A percentile compares a stretch with the other conserved stretches of the same genome.
Conservation (phyloP, 2,888 invertebrate species). For the Polyommatus iphigenia region DNA sequence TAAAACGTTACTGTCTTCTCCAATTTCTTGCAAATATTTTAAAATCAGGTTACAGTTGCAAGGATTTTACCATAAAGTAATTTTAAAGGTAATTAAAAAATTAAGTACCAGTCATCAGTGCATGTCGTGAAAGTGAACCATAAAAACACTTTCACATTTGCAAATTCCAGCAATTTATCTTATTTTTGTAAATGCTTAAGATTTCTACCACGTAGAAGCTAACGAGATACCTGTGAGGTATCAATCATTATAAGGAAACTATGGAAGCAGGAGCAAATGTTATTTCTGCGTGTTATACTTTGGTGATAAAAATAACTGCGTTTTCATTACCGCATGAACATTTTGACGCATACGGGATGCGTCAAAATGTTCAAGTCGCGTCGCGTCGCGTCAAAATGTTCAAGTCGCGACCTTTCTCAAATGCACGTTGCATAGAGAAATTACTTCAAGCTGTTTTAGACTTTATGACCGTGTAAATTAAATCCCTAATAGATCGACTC, state of each 20-base stretch:
- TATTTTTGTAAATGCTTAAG: background rate
- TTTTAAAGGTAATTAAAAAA: conserved; percentile 3
- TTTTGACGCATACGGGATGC: no score
- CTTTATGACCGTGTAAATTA: background rate
- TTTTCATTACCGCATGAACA: background rate
- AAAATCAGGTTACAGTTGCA: background rate
- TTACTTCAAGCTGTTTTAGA: background rate
- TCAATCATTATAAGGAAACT: background rate
- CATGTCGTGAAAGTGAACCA: conserved; percentile 9
- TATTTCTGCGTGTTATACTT: background rate
- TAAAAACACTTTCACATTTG: conserved; percentile 9
- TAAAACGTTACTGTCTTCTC: background rate
- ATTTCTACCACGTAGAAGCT: background rate
- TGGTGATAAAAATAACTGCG: background rate
- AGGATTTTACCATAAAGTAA: background rate
- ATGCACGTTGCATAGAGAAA: background rate
- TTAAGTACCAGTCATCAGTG: background rate
- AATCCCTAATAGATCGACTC: background rate
- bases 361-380: background rate
- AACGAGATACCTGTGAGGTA: background rate
- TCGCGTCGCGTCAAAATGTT: no score
- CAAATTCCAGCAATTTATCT: background rate
- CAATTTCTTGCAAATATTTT: background rate
- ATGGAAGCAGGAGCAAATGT: background rate
- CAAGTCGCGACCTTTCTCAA: background rate